These are phyloP conservation scores for Diabrotica virgifera DNA, from an alignment of 1,140 invertebrate species.

Conservation along the genomic window DNA sequence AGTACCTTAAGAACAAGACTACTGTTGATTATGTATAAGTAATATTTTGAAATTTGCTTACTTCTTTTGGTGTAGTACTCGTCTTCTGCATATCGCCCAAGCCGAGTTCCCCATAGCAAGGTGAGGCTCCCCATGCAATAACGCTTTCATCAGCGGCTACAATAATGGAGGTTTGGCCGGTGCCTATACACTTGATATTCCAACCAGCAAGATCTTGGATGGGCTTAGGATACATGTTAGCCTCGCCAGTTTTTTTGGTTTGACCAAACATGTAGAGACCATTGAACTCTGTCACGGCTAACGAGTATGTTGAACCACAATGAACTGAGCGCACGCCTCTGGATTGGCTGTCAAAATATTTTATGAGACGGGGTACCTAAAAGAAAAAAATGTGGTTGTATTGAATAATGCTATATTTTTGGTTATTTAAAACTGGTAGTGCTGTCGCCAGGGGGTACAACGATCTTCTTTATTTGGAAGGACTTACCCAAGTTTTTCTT, in stretches of 20 bases:
- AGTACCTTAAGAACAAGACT: too few species aligned
- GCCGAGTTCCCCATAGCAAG: conserved; percentile 89
- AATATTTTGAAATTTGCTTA: too few species aligned
- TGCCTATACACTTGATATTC: conserved; percentile 80
- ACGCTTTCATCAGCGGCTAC: conserved; percentile 86
- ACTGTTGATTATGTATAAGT: too few species aligned
- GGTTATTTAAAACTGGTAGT: conserved; percentile 8
- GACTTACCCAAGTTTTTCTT: too few species aligned
- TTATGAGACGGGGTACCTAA: conserved; percentile 82
- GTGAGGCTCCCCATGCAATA: conserved; percentile 87
- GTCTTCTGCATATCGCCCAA: conserved; percentile 87
- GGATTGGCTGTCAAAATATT: conserved; percentile 81
- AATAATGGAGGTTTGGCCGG: conserved; percentile 77
- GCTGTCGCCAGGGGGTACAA: too few species aligned
- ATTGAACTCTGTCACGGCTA: conserved; percentile 77
- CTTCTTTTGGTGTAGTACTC: conserved; percentile 84
- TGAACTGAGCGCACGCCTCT: conserved; percentile 75
- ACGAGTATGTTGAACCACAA: conserved; percentile 83
- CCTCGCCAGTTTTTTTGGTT: conserved; percentile 87
- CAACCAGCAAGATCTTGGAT: conserved; percentile 89
- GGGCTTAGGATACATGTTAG: conserved; percentile 95
- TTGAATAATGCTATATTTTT: too few species aligned
- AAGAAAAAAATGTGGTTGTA: not conserved
- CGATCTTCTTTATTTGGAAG: too few species aligned
- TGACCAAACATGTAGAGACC: conserved; percentile 83